Evolutionary conservation across 2,888 invertebrate species (phyloP).

Genomic region (Drosophila tripunctata): DNA sequence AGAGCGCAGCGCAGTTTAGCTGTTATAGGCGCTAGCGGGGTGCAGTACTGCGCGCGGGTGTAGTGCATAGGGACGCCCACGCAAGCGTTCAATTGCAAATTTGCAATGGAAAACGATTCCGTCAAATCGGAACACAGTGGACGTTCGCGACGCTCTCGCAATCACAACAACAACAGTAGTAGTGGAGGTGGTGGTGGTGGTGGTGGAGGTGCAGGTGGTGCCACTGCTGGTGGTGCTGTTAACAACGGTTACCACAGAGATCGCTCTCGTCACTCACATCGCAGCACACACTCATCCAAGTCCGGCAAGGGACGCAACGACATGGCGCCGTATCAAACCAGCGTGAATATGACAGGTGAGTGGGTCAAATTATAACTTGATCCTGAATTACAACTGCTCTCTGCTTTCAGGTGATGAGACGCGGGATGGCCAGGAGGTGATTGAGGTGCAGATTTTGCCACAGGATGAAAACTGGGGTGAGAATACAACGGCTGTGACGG

Average conservation of each 20-base stretch:
- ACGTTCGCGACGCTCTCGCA: slow-evolving; percentile 89
- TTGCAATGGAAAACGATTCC: slow-evolving; percentile 95
- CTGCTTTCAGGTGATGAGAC: slow-evolving; percentile 89
- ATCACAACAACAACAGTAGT: slow-evolving; percentile 84
- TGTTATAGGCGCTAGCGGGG: too few species aligned
- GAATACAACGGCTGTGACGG: slow-evolving; percentile 98
- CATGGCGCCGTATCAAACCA: slow-evolving; percentile 95
- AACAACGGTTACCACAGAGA: slow-evolving; percentile 85
- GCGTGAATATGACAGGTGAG: slow-evolving; percentile 90
- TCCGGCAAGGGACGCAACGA: slow-evolving; percentile 86
- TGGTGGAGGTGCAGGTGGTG: slow-evolving; percentile 81
- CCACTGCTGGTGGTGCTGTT: slow-evolving; percentile 85
- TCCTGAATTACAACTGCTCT: too few species aligned
- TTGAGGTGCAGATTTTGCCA: slow-evolving; percentile 97
- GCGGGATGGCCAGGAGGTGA: slow-evolving; percentile 94
- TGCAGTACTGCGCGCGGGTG: too few species aligned
- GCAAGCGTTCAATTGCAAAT: slow-evolving; percentile 35
- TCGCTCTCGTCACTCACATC: slow-evolving; percentile 87
- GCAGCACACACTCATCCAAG: slow-evolving; percentile 86
- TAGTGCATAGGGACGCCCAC: slow-evolving; percentile 37
- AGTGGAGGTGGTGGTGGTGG: slow-evolving; percentile 62
- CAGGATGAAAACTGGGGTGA: slow-evolving; percentile 99
- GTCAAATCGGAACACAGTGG: slow-evolving; percentile 96
- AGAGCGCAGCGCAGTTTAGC: too few species aligned
- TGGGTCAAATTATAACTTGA: neutral